These are phyloP conservation scores for Asarcornis scutulata DNA, from an alignment of 2,113 vertebrate genomes.

Conservation along the genomic window DNA sequence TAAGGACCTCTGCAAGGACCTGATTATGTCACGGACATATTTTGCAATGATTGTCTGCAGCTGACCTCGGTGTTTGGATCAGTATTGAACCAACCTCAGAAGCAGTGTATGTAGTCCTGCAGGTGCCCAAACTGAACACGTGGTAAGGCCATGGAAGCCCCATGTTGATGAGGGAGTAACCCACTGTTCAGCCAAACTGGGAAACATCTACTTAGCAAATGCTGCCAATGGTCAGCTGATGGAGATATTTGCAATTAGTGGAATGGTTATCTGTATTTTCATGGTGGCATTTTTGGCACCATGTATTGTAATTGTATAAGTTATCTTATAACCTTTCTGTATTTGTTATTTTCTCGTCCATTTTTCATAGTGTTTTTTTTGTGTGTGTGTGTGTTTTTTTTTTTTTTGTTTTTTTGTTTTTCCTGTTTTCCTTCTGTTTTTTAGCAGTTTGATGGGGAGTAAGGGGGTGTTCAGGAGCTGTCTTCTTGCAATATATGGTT, in stretches of 20 bases:
- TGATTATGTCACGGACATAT: fast-evolving
- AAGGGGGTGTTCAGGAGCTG: neutral
- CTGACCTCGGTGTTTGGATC: neutral
- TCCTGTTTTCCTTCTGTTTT: neutral
- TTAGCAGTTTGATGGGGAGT: neutral
- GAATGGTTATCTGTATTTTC: neutral
- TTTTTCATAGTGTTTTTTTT: neutral
- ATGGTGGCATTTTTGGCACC: neutral
- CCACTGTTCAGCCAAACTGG: neutral
- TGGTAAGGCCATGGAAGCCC: neutral
- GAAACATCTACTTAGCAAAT: neutral
- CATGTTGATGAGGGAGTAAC: neutral
- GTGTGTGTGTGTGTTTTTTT: too few relatives aligned
- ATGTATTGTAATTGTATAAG: neutral
- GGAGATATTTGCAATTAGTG: neutral
- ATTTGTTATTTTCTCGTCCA: fast-evolving
- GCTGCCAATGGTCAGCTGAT: neutral
- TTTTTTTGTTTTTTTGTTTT: fast-evolving
- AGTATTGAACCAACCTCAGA: neutral
- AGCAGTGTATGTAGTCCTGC: neutral
- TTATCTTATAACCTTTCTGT: neutral
- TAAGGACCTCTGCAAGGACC: neutral
- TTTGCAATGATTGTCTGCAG: neutral
- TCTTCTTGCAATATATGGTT: neutral
- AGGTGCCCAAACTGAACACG: neutral